A percentile compares a stretch with the other conserved stretches of the same genome.
phyloP scores from a whole-genome alignment of 1,140 invertebrate species.

The Neelides sp. region DNA sequence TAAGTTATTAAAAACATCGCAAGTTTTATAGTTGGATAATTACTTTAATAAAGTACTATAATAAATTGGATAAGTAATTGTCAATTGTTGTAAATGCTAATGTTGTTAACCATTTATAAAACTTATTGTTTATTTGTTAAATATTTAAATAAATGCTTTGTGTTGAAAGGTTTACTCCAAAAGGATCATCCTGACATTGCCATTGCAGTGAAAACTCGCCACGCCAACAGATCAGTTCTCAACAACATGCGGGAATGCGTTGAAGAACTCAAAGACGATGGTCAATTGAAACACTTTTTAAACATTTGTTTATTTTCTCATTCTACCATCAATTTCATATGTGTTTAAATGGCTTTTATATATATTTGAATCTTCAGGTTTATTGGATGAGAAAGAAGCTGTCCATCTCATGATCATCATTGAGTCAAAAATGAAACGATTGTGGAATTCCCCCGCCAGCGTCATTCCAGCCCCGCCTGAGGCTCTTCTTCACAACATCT shows the following conservation, averaged over 20 bases:
- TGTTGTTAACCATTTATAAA: too few species aligned
- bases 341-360: not conserved
- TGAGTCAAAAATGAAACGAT: constrained; percentile 28
- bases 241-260: constrained; percentile 37
- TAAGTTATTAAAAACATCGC: too few species aligned
- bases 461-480: constrained; percentile 11
- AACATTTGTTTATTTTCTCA: not conserved
- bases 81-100: too few species aligned
- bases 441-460: constrained; percentile 23
- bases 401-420: constrained; percentile 10
- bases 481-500: constrained; percentile 6
- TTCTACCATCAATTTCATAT: too few species aligned
- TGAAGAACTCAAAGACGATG: constrained; percentile 36
- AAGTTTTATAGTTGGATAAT: too few species aligned
- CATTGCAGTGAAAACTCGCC: constrained; percentile 39
- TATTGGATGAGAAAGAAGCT: constrained; percentile 28
- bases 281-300: too few species aligned
- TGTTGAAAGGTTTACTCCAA: constrained; percentile 31
- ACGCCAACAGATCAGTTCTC: constrained; percentile 38
- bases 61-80: too few species aligned
- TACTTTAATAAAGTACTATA: too few species aligned
- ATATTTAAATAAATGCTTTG: too few species aligned
- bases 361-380: not conserved
- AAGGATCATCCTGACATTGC: constrained; percentile 39
- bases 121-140: too few species aligned